Conservation (phyloP, 2,113 vertebrate species). For the Origma solitaria region DNA sequence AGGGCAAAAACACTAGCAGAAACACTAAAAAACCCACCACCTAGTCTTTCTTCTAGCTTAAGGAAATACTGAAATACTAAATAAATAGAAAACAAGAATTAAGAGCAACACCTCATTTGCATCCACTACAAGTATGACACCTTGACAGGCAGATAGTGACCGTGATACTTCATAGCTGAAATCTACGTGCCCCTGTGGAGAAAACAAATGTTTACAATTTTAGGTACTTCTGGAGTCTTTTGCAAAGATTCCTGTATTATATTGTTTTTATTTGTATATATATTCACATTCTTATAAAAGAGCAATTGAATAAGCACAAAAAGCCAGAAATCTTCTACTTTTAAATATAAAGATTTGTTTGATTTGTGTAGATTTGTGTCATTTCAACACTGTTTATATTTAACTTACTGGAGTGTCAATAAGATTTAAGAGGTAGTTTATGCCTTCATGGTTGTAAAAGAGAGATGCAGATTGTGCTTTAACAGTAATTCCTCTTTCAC, state of each 20-base stretch:
- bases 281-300: neutral
- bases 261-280: neutral
- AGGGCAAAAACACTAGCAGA: neutral
- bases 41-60: neutral
- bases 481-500: constrained; percentile 96
- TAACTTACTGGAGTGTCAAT: constrained; percentile 93
- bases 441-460: constrained; percentile 80
- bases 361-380: neutral
- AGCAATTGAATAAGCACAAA: neutral
- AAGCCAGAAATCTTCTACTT: neutral
- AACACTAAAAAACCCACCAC: neutral
- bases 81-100: neutral
- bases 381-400: neutral
- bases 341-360: neutral
- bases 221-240: neutral
- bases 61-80: neutral
- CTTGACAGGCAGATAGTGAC: constrained; percentile 93
- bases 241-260: neutral
- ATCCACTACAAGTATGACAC: constrained; percentile 92
- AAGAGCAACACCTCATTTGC: constrained; percentile 87
- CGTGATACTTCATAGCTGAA: constrained; percentile 97
- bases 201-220: neutral
- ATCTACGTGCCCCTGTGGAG: constrained; percentile 90
- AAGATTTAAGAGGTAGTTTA: constrained; percentile 91
- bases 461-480: constrained; percentile 98